Evolutionary conservation across 2,888 invertebrate species (phyloP).

Genomic region (Agriopis aurantiaria): DNA sequence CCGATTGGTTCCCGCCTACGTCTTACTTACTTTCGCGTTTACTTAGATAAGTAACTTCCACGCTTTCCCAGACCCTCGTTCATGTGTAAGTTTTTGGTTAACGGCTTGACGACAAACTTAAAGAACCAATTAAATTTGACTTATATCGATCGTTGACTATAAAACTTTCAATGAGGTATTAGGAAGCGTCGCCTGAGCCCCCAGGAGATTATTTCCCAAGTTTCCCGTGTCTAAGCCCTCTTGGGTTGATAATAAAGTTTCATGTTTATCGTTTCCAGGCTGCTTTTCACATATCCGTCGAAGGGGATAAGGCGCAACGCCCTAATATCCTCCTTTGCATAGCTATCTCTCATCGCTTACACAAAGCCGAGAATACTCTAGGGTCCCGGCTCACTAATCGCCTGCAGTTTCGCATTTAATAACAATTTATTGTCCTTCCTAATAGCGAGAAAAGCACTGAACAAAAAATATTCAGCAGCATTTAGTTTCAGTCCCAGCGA

Average conservation of each 20-base stretch:
- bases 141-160: slow-evolving; percentile 40
- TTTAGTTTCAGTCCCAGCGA: slow-evolving; percentile 58
- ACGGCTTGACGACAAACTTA: slow-evolving; percentile 31
- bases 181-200: slow-evolving; percentile 29
- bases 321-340: slow-evolving; percentile 24
- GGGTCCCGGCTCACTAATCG: slow-evolving; percentile 17
- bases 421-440: slow-evolving; percentile 19
- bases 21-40: slow-evolving; percentile 32
- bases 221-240: slow-evolving; percentile 19
- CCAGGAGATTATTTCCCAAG: slow-evolving; percentile 34
- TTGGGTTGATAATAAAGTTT: slow-evolving; percentile 41
- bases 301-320: slow-evolving; percentile 23
- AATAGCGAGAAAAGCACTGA: slow-evolving; percentile 18
- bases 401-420: slow-evolving; percentile 22
- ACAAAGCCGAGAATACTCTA: not conserved
- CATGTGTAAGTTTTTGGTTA: slow-evolving; percentile 42
- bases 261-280: slow-evolving; percentile 34
- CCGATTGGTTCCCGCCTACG: slow-evolving; percentile 32
- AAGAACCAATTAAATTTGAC: slow-evolving; percentile 44
- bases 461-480: slow-evolving; percentile 51
- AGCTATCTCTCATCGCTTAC: slow-evolving; percentile 19
- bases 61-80: slow-evolving; percentile 27
- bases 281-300: slow-evolving; percentile 29
- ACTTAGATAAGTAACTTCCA: slow-evolving; percentile 33
- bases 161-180: slow-evolving; percentile 37